phyloP scores from a whole-genome alignment of 2,888 invertebrate genomes.

The Tetragnatha montana region DNA sequence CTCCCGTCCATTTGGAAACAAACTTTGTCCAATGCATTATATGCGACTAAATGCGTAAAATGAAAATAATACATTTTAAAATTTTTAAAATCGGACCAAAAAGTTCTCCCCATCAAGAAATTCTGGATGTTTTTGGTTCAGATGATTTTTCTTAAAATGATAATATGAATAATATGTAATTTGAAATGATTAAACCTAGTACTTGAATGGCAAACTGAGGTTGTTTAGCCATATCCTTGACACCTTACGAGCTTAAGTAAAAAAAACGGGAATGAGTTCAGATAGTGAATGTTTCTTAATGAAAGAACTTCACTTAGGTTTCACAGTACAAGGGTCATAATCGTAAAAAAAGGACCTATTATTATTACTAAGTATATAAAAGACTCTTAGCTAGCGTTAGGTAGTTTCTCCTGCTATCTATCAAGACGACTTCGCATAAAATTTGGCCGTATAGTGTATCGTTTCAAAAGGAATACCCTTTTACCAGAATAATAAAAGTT shows the following conservation, averaged over 20 bases:
- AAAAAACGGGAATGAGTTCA: constrained; percentile 21
- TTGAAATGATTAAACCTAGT: background rate
- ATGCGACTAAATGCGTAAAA: background rate
- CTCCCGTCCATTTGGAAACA: no score
- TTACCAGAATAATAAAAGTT: no score
- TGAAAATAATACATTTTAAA: background rate
- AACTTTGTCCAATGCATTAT: background rate
- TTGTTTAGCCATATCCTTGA: background rate
- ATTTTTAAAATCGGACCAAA: background rate
- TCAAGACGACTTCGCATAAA: no score
- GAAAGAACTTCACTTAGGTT: no score
- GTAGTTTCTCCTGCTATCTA: no score
- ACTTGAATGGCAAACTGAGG: background rate
- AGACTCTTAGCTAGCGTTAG: no score
- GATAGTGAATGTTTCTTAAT: background rate
- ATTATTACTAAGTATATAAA: no score
- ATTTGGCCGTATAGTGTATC: no score
- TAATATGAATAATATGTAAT: background rate
- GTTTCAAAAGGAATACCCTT: no score
- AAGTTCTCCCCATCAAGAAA: background rate
- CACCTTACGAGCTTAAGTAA: background rate
- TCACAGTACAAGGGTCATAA: no score
- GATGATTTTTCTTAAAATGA: background rate
- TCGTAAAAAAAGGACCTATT: no score
- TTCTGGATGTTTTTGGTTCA: background rate